Evolutionary conservation across 2,888 invertebrate species (phyloP).

Genomic region (Cryptosula pallasiana): DNA sequence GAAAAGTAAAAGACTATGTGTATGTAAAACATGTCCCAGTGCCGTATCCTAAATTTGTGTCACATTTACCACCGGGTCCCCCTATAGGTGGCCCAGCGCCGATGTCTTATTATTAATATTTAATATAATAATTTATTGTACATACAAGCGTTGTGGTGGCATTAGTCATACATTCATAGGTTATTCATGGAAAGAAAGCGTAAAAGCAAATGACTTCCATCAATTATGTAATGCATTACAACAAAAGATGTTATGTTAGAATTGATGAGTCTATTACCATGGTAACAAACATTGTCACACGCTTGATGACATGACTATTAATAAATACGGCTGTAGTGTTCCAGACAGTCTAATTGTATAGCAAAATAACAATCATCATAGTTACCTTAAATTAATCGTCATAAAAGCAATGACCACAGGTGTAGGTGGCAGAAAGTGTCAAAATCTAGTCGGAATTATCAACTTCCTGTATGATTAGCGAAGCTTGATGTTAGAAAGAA

Average conservation of each 20-base stretch:
- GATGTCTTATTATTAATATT: not conserved
- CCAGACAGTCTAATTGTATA: no score
- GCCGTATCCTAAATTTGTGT: constrained; percentile 7
- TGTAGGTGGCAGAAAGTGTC: not conserved
- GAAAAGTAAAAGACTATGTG: constrained; percentile 22
- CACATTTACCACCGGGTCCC: not conserved
- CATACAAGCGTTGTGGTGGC: no score
- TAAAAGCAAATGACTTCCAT: no score
- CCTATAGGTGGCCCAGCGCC: not conserved
- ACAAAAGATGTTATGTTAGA: not conserved
- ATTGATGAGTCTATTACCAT: not conserved
- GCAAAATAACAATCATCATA: not conserved
- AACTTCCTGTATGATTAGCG: no score
- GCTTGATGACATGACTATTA: no score
- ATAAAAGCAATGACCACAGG: not conserved
- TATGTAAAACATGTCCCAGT: constrained; percentile 22
- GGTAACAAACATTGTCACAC: not conserved
- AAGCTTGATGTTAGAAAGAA: no score
- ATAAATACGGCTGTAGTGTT: no score
- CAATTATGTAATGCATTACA: no score
- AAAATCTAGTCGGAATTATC: no score
- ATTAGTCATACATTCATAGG: no score
- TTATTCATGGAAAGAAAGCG: no score
- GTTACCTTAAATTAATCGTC: not conserved
- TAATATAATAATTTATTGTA: not conserved